Evolutionary conservation across 2,888 invertebrate genomes (phyloP).

Genomic region (Plagodis dolabraria): DNA sequence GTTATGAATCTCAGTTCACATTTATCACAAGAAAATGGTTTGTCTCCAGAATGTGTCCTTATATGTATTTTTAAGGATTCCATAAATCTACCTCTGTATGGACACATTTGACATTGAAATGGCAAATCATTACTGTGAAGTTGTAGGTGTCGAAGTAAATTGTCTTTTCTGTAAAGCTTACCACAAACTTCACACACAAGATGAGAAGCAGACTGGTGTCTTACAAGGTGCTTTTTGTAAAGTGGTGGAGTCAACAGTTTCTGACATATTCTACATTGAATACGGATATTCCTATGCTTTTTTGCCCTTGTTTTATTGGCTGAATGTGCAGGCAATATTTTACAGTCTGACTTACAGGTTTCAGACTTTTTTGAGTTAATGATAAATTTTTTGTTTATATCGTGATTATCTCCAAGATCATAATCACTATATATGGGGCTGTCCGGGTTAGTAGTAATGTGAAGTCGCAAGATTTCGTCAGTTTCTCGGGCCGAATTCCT

Average conservation of each 20-base stretch:
- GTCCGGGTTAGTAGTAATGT: slow-evolving; percentile 9
- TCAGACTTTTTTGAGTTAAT: slow-evolving; percentile 22
- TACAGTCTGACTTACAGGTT: slow-evolving; percentile 30
- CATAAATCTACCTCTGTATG: slow-evolving; percentile 60
- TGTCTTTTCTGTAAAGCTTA: slow-evolving; percentile 62
- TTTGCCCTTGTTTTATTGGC: slow-evolving; percentile 24
- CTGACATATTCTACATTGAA: slow-evolving; percentile 46
- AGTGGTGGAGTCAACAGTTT: slow-evolving; percentile 48
- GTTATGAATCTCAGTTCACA: slow-evolving; percentile 61
- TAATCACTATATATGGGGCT: slow-evolving; percentile 14
- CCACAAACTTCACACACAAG: slow-evolving; percentile 66
- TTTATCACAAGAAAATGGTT: slow-evolving; percentile 62
- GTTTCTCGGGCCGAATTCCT: slow-evolving; percentile 56
- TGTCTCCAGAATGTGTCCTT: slow-evolving; percentile 62
- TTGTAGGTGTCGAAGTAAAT: slow-evolving; percentile 58
- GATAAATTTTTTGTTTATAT: slow-evolving; percentile 3
- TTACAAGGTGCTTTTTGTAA: slow-evolving; percentile 49
- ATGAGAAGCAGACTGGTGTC: slow-evolving; percentile 53
- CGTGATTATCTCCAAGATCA: slow-evolving; percentile 4
- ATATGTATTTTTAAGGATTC: slow-evolving; percentile 64
- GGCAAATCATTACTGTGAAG: slow-evolving; percentile 59
- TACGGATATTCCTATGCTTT: slow-evolving; percentile 32
- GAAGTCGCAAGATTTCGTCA: slow-evolving; percentile 44
- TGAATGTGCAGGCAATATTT: slow-evolving; percentile 20
- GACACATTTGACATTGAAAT: slow-evolving; percentile 59